Conservation (phyloP, 2,113 vertebrate species). For the Apodemus sylvaticus region DNA sequence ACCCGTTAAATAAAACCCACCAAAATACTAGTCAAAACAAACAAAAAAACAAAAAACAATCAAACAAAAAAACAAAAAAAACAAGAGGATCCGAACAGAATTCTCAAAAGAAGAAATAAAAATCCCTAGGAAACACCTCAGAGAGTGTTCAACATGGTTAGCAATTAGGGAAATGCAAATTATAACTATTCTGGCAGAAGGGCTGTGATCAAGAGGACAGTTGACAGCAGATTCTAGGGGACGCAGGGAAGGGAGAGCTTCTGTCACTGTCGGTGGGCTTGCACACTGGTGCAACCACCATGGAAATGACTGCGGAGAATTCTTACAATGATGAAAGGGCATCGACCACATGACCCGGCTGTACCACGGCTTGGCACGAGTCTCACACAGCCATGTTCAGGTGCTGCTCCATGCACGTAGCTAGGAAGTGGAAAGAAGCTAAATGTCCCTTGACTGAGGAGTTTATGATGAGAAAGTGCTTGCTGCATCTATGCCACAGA, state of each 20-base stretch:
- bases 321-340: background rate
- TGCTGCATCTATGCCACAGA: background rate
- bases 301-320: background rate
- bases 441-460: background rate
- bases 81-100: background rate
- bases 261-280: background rate
- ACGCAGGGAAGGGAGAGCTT: background rate
- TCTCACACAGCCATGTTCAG: background rate
- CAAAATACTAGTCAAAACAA: background rate
- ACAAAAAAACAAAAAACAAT: too few relatives aligned
- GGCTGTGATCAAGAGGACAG: background rate
- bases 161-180: background rate
- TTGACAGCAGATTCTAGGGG: background rate
- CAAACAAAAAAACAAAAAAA: too few relatives aligned
- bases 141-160: background rate
- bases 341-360: background rate
- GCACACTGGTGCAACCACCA: background rate
- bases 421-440: background rate
- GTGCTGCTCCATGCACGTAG: background rate
- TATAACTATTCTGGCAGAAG: background rate
- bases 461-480: background rate
- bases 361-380: background rate
- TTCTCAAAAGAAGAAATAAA: background rate
- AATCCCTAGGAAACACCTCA: background rate
- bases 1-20: background rate